phyloP scores from a whole-genome alignment of 2,113 vertebrate species.

The Percopsis transmontana region DNA sequence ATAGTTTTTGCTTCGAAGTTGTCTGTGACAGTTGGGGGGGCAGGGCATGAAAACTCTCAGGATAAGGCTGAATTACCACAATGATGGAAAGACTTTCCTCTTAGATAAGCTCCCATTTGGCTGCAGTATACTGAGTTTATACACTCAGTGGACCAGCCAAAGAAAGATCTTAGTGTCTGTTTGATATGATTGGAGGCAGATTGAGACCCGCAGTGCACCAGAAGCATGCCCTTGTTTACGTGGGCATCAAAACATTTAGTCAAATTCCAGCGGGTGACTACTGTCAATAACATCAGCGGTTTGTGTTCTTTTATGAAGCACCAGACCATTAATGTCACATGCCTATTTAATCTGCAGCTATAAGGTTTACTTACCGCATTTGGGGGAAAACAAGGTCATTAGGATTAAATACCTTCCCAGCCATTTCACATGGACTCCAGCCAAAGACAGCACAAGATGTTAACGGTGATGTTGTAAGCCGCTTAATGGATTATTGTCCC shows the following conservation, averaged over 20 bases:
- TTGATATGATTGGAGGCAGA: neutral
- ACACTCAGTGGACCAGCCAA: slow-evolving; percentile 6
- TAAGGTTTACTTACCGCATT: slow-evolving; percentile 9
- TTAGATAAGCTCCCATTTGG: neutral
- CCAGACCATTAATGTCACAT: neutral
- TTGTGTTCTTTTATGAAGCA: neutral
- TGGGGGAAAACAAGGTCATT: neutral
- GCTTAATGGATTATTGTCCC: slow-evolving; percentile 38
- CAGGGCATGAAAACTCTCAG: slow-evolving; percentile 18
- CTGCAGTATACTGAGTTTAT: neutral
- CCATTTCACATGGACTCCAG: slow-evolving; percentile 1
- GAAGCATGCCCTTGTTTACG: too few relatives aligned
- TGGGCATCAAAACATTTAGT: too few relatives aligned
- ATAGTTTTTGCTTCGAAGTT: neutral
- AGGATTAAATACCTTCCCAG: slow-evolving; percentile 11
- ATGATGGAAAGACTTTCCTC: neutral
- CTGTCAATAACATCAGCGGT: neutral
- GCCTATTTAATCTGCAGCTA: neutral
- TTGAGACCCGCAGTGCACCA: slow-evolving; percentile 14
- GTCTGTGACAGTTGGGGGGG: slow-evolving; percentile 3
- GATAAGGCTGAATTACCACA: slow-evolving; percentile 21
- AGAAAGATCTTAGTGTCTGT: neutral
- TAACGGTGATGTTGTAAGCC: slow-evolving; percentile 24
- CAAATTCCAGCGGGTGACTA: too few relatives aligned
- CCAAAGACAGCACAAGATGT: slow-evolving; percentile 36